These are phyloP conservation scores for Eumaeus atala DNA, from an alignment of 1,140 invertebrate genomes.

Conservation along the genomic window DNA sequence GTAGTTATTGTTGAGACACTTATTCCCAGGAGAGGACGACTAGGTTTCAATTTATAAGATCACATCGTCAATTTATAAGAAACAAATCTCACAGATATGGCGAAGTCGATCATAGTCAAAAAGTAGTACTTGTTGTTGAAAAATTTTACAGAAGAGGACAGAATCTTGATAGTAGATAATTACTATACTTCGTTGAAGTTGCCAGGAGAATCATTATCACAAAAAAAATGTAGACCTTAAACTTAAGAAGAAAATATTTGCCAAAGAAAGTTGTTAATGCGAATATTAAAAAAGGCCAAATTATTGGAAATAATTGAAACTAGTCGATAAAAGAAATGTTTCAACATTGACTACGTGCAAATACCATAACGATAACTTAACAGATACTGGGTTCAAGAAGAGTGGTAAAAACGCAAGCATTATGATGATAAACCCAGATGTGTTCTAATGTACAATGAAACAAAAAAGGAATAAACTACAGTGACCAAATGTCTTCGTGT, in stretches of 20 bases:
- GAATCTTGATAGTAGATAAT: constrained; percentile 27
- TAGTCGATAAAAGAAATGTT: constrained; percentile 24
- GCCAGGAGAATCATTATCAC: constrained; percentile 26
- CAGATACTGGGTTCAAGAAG: constrained; percentile 26
- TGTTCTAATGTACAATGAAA: constrained; percentile 28
- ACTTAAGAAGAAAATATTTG: constrained; percentile 17
- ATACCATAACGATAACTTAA: constrained; percentile 24
- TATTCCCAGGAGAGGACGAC: constrained; percentile 17
- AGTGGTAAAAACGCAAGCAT: constrained; percentile 23
- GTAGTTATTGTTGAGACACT: constrained; percentile 20
- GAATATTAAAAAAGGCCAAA: constrained; percentile 17
- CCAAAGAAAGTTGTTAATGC: constrained; percentile 16
- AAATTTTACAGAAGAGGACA: background rate
- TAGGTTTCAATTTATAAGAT: no score
- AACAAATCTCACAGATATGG: constrained; percentile 17
- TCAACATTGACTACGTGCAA: constrained; percentile 28
- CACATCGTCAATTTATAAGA: constrained; percentile 21
- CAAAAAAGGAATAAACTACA: constrained; percentile 25
- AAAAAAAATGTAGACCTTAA: constrained; percentile 25
- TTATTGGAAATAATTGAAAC: constrained; percentile 25
- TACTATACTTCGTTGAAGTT: constrained; percentile 23
- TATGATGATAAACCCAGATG: constrained; percentile 25
- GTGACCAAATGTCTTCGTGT: constrained; percentile 22
- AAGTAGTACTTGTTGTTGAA: constrained; percentile 22
- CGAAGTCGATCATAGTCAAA: constrained; percentile 24